Base-by-base conservation (phyloP, 1,140 invertebrate genomes). In the Stenopsyche tienmushanensis region DNA sequence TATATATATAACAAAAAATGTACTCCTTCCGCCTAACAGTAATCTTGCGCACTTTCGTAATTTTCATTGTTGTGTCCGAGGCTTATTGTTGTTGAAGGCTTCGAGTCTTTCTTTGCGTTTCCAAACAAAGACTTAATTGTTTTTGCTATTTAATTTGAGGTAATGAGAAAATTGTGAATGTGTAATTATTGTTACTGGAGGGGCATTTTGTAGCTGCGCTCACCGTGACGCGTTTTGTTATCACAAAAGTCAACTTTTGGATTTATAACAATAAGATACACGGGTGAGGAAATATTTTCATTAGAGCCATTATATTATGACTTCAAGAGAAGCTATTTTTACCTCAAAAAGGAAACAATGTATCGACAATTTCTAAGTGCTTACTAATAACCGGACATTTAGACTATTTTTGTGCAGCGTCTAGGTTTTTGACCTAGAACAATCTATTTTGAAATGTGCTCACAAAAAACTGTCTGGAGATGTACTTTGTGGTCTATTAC, bases 121-220 rank as follows among this genome's bases (percentile, higher is more conserved):
- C 53, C 10, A 26, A 65, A 69, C 67, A 69, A 69, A 69, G 67
- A 58, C 63, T 69, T 69, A 69, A 69, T 65, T 69, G 67, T 69
- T 69, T 69, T 69, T 59, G 54, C 62, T 41, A 39, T 69, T 69
- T 69, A 69, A 69, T 69, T 69, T 63, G 63, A 69, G 59, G 63
- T 69, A 69, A 69, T 69, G 67, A 63, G 67, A 69, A 69, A 66
- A 69, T 69, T 69, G 67, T 66, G 67, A 60, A 60, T 60, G 57
- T 44, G 57, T 60, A 60, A 60, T 60, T 60, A 18, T 60, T 44
- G 29, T 42, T 41, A 15, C 26, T 8, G 3, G 20, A 34, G 29
- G 29, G 41, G 39, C 39, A 57, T 25, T 45, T 49, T 47, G 52
- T 18, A 18, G 52, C 47, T 57, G 41, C 54, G 63, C 17, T 60